Base-by-base conservation (phyloP, 2,888 invertebrate species). In the Pelosia muscerda region DNA sequence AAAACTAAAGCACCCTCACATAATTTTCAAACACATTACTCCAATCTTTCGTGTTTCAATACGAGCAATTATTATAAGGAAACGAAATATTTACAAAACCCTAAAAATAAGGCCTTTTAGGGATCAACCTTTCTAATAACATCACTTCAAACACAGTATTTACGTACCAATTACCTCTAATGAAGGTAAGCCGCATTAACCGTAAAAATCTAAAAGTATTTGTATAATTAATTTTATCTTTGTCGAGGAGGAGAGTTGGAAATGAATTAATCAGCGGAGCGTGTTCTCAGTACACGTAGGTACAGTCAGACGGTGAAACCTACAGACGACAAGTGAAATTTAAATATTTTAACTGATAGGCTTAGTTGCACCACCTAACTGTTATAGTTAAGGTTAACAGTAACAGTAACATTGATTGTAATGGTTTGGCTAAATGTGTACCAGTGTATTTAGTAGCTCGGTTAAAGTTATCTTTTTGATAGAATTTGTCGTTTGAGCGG, bases 101-200 rank as follows among this genome's bases (percentile, higher is more conserved):
- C 49, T 49, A 49, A n/a, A n/a, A 42, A 19, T 6, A 42, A n/a
- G 49, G n/a, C 19, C 49, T 49, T 19, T n/a, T n/a, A 38, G 13
- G 38, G 38, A 38, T 23, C n/a, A 25, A 25, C 54, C 54, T 25
- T 25, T 55, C 23, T 55, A 55, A 55, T 55, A 55, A 55, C 15
- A 55, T 23, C 23, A 55, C 25, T 55, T 55, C 11, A 2, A 5
- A 9, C 49, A 6, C 54, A 55, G 23, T 55, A 55, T 23, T 55
- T 55, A 55, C 25, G 23, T 55, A 55, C 54, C 54, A 55, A 55
- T 23, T 55, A 55, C 25, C 23, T 49, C 23, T 55, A 55, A 55
- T 55, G 54, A 55, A 55, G 54, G 54, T 55, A 25, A 25, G 25
- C 54, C 54, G 54, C 22, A 25, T 55, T 55, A 25, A 54, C 54